These are phyloP conservation scores for Silurus aristotelis DNA, from an alignment of 2,797 vertebrate genomes.

Conservation along the genomic window DNA sequence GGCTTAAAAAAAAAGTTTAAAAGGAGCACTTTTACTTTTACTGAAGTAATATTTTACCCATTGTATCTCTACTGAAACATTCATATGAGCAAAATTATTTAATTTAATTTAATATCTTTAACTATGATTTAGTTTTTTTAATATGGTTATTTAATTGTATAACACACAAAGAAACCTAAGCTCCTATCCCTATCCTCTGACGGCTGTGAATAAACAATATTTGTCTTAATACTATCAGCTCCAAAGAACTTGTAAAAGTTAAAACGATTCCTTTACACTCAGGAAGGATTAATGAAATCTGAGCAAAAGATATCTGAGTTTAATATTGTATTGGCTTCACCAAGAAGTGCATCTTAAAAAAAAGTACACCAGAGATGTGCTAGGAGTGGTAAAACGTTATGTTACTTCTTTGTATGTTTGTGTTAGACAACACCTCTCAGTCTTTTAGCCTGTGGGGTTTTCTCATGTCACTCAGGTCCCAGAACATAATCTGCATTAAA, in stretches of 20 bases:
- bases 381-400: background rate
- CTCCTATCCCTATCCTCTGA: background rate
- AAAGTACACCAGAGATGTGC: background rate
- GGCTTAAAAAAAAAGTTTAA: too few relatives aligned
- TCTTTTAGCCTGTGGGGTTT: constrained; percentile 54
- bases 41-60: too few relatives aligned
- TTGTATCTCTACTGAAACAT: too few relatives aligned
- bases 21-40: too few relatives aligned
- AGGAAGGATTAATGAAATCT: background rate
- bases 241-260: background rate
- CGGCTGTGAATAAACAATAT: background rate
- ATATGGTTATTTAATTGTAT: background rate
- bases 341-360: background rate
- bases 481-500: constrained; percentile 62
- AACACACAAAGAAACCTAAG: background rate
- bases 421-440: constrained; percentile 62
- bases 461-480: constrained; percentile 21
- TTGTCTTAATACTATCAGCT: background rate
- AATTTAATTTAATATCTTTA: too few relatives aligned
- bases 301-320: background rate
- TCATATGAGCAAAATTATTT: too few relatives aligned
- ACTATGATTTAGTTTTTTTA: background rate
- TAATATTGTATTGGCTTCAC: background rate
- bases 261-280: background rate
- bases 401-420: constrained; percentile 53